Evolutionary conservation across 2,797 vertebrate genomes (phyloP).

Genomic region (Lagocephalus sceleratus): DNA sequence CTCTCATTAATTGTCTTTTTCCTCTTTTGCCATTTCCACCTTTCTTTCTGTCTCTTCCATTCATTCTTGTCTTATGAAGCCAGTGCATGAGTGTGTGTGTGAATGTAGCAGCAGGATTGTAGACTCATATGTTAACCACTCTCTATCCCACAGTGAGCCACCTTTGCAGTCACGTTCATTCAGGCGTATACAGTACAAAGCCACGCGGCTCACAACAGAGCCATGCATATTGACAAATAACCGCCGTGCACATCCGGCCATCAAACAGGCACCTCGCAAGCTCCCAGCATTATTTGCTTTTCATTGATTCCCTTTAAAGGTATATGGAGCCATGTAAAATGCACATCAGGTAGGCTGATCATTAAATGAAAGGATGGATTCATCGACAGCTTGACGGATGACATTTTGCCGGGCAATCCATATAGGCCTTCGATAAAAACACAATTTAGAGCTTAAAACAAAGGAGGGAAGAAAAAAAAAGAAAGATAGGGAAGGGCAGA

Average conservation of each 20-base stretch:
- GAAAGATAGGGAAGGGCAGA: conserved; percentile 22
- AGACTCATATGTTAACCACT: conserved; percentile 26
- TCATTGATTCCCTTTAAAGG: conserved; percentile 78
- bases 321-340: conserved; percentile 73
- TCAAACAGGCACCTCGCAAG: conserved; percentile 45
- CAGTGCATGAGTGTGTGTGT: conserved; percentile 29
- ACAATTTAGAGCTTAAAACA: conserved; percentile 73
- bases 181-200: conserved; percentile 31
- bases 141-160: conserved; percentile 26
- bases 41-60: conserved; percentile 58
- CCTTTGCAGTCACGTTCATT: conserved; percentile 26
- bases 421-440: conserved; percentile 75
- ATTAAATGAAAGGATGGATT: conserved; percentile 77
- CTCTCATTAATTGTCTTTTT: conserved; percentile 58
- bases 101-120: conserved; percentile 18
- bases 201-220: conserved; percentile 23
- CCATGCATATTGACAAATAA: conserved; percentile 49
- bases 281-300: conserved; percentile 67
- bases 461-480: conserved; percentile 35
- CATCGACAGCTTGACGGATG: conserved; percentile 83
- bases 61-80: conserved; percentile 48
- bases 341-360: conserved; percentile 75
- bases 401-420: conserved; percentile 76
- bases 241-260: conserved; percentile 33
- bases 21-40: conserved; percentile 42